Evolutionary conservation across 2,888 invertebrate species (phyloP).

Genomic region (Pyrochroa serraticornis): DNA sequence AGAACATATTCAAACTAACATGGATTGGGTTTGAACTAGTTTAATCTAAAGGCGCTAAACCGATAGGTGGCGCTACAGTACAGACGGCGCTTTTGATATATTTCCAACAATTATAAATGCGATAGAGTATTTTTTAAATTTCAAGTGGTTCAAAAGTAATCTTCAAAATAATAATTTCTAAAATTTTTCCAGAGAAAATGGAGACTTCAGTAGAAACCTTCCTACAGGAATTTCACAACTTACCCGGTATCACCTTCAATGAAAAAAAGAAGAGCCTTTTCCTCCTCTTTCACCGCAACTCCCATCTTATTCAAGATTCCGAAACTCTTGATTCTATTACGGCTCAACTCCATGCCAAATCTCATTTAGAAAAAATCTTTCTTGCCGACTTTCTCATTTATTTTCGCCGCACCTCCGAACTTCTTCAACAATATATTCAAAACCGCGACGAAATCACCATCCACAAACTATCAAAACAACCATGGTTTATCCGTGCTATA

Average conservation of each 20-base stretch:
- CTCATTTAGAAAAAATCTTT: constrained; percentile 1
- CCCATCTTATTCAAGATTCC: too few relatives aligned
- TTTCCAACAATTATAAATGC: too few relatives aligned
- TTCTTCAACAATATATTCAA: not conserved
- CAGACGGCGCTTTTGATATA: too few relatives aligned
- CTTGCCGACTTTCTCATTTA: constrained; percentile 5
- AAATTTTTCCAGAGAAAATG: too few relatives aligned
- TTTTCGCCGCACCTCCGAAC: not conserved
- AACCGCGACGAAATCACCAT: not conserved
- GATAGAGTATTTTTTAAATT: too few relatives aligned
- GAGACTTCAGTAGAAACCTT: too few relatives aligned
- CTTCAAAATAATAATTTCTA: too few relatives aligned
- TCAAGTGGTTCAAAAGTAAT: too few relatives aligned
- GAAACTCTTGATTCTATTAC: not conserved
- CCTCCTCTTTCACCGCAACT: not conserved
- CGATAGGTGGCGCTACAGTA: too few relatives aligned
- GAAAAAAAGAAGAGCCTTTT: not conserved
- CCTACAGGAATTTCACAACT: not conserved
- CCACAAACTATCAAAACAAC: not conserved
- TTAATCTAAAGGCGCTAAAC: too few relatives aligned
- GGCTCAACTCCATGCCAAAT: not conserved
- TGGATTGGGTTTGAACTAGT: too few relatives aligned
- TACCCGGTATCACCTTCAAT: not conserved
- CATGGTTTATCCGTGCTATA: not conserved
- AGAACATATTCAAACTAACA: too few relatives aligned